phyloP scores from a whole-genome alignment of 2,797 vertebrate species.

The Danio choprae region DNA sequence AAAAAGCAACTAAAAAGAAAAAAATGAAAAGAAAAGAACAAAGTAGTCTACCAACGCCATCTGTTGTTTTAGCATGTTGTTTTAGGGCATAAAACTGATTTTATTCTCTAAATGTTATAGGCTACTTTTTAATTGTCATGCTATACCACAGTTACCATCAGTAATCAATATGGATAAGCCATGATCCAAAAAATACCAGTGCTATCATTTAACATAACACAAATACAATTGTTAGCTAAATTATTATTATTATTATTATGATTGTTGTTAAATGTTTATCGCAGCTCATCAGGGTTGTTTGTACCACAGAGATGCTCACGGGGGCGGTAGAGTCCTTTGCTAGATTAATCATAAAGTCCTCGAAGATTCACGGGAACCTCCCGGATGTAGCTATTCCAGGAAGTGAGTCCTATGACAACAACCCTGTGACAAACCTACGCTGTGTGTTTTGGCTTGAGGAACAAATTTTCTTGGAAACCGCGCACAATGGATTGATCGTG shows the following conservation, averaged over 20 bases:
- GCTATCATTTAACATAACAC: not conserved
- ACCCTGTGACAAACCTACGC: not conserved
- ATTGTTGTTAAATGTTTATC: too few relatives aligned
- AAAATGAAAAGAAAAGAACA: too few relatives aligned
- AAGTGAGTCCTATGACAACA: slow-evolving; percentile 70
- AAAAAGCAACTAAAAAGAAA: too few relatives aligned
- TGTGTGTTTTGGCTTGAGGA: slow-evolving; percentile 5
- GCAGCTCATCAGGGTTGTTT: not conserved
- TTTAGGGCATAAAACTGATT: too few relatives aligned
- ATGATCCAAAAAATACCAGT: not conserved
- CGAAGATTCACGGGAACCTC: not conserved
- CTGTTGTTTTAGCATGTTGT: too few relatives aligned
- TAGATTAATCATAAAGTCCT: not conserved
- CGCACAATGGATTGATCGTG: slow-evolving; percentile 16
- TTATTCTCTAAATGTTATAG: too few relatives aligned
- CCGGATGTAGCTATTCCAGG: slow-evolving; percentile 56
- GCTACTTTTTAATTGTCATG: too few relatives aligned
- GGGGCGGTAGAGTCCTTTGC: slow-evolving; percentile 18
- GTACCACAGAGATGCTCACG: not conserved
- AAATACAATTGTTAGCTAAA: not conserved
- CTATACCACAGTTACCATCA: too few relatives aligned
- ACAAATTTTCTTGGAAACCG: not conserved
- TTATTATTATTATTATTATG: too few relatives aligned
- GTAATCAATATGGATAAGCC: not conserved
- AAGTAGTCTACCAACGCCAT: too few relatives aligned